Evolutionary conservation across 2,113 vertebrate genomes (phyloP), one percentile per base, ranked within the genome.

Genomic region (Ascaphus truei): DNA sequence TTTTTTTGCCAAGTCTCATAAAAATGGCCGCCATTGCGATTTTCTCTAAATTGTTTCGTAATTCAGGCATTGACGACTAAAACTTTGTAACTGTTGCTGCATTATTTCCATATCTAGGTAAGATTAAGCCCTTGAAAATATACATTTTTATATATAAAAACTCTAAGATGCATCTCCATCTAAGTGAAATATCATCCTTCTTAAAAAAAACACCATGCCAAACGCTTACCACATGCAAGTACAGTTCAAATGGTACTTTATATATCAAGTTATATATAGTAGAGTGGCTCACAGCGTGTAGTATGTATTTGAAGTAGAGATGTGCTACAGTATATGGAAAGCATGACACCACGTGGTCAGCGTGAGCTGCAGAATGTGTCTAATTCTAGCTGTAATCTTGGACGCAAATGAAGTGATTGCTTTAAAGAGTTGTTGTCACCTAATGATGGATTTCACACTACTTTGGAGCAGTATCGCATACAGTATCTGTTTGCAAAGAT

Each of bases 351-450:
- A 12, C 18, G 2, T 13, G 72, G 53, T 12, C 25, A 27, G 63
- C 27, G 10, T 68, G n/a, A 26, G 29, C 3, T 30, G 30, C 20
- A 53, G 20, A 13, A 10, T 63, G 29, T 23, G 6, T 30, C 27
- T 59, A 55, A 76, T 59, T 75, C 36, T 57, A n/a, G 29, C 62
- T 43, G n/a, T 55, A 58, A 30, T 2, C 11, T 74, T 71, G 25
- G 43, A 60, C 61, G 7, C 12, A 25, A 45, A 11, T 48, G 3
- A 65, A 64, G 51, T 34, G 2, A 15, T 33, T 55, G 29, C 27
- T 61, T 48, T 57, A 51, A 73, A 72, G 59, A 20, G 52, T 43
- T 39, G 18, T 22, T 31, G 33, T 62, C 7, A 43, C 25, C 73
- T 58, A 73, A 37, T 9, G 16, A 1, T 76, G 52, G 45, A 36